Percentiles rank a stretch among this genome's conserved stretches.
Evolutionary conservation across 2,797 vertebrate species (phyloP).

Genomic region (Oreochromis grahami): DNA sequence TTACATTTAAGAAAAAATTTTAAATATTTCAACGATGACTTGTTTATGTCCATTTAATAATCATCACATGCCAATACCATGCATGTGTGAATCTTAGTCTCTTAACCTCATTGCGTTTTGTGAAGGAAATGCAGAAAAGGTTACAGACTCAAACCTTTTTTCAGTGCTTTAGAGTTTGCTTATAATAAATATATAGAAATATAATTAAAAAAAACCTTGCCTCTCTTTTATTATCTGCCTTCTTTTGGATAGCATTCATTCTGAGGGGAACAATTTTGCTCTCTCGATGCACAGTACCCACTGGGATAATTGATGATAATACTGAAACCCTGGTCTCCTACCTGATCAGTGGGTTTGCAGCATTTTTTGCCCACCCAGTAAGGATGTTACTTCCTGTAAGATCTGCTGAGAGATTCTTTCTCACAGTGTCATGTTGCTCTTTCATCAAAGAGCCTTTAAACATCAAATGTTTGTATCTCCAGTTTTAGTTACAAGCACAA

Average conservation of each 20-base stretch:
- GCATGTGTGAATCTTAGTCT: background rate
- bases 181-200: background rate
- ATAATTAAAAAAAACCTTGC: background rate
- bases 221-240: background rate
- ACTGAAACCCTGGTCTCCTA: background rate
- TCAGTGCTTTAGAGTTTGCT: background rate
- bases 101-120: background rate
- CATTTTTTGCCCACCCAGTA: background rate
- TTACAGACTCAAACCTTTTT: background rate
- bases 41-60: background rate
- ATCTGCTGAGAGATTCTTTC: slow-evolving; percentile 21
- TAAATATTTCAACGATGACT: background rate
- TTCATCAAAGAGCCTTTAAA: slow-evolving; percentile 25
- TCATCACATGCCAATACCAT: background rate
- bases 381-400: background rate
- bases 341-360: background rate
- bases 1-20: background rate
- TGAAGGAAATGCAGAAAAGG: background rate
- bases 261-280: background rate
- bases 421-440: background rate
- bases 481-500: background rate
- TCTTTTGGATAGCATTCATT: background rate
- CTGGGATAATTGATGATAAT: background rate
- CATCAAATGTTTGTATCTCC: slow-evolving; percentile 10
- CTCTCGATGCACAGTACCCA: background rate